Base-by-base conservation (phyloP, 2,113 vertebrate genomes). In the Lycocorax pyrrhopterus region DNA sequence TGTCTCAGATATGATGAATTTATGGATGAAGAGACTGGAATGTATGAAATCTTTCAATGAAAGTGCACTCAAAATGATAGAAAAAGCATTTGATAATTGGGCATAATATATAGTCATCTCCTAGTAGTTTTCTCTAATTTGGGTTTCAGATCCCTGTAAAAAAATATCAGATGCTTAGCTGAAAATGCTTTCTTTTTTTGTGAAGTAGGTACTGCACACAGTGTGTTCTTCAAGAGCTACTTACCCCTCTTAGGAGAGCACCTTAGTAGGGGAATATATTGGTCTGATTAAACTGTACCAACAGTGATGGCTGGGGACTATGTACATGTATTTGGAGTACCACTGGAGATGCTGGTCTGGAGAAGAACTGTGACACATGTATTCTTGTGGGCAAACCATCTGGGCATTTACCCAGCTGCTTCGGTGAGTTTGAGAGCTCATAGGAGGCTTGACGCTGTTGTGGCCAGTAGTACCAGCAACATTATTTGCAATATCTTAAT, bases 111-210 rank as follows among this genome's bases (percentile, higher is more conserved):
- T 37, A 93, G 71, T 90, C 47, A 90, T 41, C 13, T 83, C 51
- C 63, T 95, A 96, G 85, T n/a, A 90, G 53, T 55, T 23, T 55
- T 94, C 58, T 94, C 74, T 96, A 95, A 96, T 93, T 74, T 96
- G 89, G 67, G 37, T 76, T 90, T 96, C 79, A 74, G 60, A 47
- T 88, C 76, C 67, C 90, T 90, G 56, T 58, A 64, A 96, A 96
- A 92, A 97, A 95, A 94, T 58, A 69, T 52, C 58, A 73, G 41
- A 79, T 56, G 52, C 26, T 86, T 93, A 90, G 79, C 56, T 90
- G 83, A 88, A 95, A 96, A 96, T 93, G 20, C 35, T 97, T 94
- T 93, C 27, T 76, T 90, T 49, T 64, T 68, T 84, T 92, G 89
- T 81, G 43, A 89, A 97, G 53, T 17, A 76, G 56, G 71, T 69